Percentiles rank a stretch among this genome's conserved stretches.
These are phyloP conservation scores for Therioaphis trifolii DNA, from an alignment of 2,888 invertebrate species.

Conservation along the genomic window DNA sequence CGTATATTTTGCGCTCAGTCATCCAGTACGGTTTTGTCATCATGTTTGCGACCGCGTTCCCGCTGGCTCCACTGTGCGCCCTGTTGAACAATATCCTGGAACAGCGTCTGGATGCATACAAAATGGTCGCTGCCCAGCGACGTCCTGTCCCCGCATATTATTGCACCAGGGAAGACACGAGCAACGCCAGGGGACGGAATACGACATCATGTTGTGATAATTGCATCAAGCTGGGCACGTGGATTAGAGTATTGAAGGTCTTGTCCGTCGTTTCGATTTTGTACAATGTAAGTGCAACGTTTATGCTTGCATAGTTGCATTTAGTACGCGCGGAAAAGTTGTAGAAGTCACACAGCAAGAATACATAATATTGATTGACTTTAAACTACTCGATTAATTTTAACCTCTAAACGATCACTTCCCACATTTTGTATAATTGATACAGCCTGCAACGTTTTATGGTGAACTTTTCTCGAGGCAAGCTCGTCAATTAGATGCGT, in stretches of 20 bases:
- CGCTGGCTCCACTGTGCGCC: conserved; percentile 94
- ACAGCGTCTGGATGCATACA: conserved; percentile 93
- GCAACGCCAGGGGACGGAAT: background rate
- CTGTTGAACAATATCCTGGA: conserved; percentile 95
- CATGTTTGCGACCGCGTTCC: conserved; percentile 96
- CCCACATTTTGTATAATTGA: too few species aligned
- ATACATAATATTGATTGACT: too few species aligned
- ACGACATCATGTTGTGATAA: conserved; percentile 68
- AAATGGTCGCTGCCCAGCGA: conserved; percentile 94
- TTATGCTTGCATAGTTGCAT: too few species aligned
- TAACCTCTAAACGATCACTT: too few species aligned
- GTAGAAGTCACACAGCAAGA: too few species aligned
- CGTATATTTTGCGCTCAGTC: too few species aligned
- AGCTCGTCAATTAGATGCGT: too few species aligned
- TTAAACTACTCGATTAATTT: too few species aligned
- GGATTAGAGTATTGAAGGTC: conserved; percentile 90
- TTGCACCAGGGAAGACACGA: background rate
- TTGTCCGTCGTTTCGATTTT: conserved; percentile 91
- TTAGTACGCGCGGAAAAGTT: too few species aligned
- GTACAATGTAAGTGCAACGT: conserved; percentile 78
- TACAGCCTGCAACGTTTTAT: too few species aligned
- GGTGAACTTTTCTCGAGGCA: too few species aligned
- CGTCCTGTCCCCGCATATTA: conserved; percentile 79
- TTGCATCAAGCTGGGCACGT: conserved; percentile 92
- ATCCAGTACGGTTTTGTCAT: conserved; percentile 98